Base-by-base conservation (phyloP, 2,888 invertebrate species). In the Thumatha senex region DNA sequence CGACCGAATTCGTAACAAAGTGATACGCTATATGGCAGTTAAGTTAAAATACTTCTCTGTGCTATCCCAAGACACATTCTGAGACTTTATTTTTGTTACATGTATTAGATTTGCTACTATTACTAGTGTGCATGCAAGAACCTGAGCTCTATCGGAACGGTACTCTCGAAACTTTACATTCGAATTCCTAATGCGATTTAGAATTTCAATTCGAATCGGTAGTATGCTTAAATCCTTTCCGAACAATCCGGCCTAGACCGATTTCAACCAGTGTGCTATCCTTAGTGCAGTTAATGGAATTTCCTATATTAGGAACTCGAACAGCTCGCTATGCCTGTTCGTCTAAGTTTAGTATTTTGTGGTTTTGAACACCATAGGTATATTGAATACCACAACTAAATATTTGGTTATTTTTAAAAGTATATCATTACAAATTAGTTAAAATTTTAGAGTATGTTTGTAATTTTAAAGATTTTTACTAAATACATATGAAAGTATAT, bases 201-300 rank as follows among this genome's bases (percentile, higher is more conserved):
- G 57, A 58, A 62, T 64, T 63, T 46, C 53, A 43, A 63, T 63
- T 53, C 46, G 14, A 10, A 57, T 50, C 24, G 48, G 48, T 41
- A 44, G 54, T 54, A 50, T 50, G 50, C 44, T 53, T 41, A 59
- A 67, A 67, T 58, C 63, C 54, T 44, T 43, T 58, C 53, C 40
- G 49, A 53, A 55, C 61, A 68, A 68, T 70, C 65, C 65, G 57
- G 40, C 56, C 53, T 59, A 65, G 57, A 56, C 68, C 44, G 70
- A 59, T 64, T 68, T 24, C 48, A 57, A 52, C 41, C 35, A 30
- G 29, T 54, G 66, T 48, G 40, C 18, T 30, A 15, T 38, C 41
- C 51, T 43, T 47, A 51, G 54, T 46, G 62, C 60, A 33, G 35
- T 59, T 52, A 38, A 18, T 46, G 41, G 39, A 43, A 36, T 51